Percentiles rank a stretch among this genome's conserved stretches.
Conservation (phyloP, 92 coral and sea anemone species). For the Parazoanthus darwini region DNA sequence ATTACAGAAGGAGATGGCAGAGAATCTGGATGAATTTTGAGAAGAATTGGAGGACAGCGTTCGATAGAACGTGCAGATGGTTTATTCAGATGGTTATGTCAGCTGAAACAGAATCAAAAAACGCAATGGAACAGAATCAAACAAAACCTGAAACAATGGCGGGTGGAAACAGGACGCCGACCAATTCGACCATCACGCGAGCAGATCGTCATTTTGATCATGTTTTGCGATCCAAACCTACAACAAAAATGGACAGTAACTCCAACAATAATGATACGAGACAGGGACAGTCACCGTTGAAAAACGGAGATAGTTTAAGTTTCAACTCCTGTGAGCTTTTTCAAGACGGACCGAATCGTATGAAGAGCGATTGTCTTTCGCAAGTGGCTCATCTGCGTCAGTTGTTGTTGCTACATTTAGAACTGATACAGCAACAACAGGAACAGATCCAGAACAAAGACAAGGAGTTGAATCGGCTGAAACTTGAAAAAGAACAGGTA, state of each 20-base stretch:
- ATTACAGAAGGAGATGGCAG: conserved; percentile 56
- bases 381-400: conserved; percentile 92
- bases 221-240: conserved; percentile 82
- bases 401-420: conserved; percentile 90
- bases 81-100: conserved; percentile 97
- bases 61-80: conserved; percentile 89
- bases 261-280: conserved; percentile 44
- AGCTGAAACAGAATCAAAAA: conserved; percentile 71
- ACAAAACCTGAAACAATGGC: conserved; percentile 70
- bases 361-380: conserved; percentile 76
- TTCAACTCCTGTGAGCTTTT: conserved; percentile 34
- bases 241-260: conserved; percentile 48
- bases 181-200: conserved; percentile 71
- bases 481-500: conserved; percentile 98
- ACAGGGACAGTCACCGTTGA: conserved; percentile 44
- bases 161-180: conserved; percentile 72
- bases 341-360: conserved; percentile 70
- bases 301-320: conserved; percentile 40
- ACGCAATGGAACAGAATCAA: conserved; percentile 62
- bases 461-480: conserved; percentile 82
- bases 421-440: conserved; percentile 97
- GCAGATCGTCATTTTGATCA: conserved; percentile 76
- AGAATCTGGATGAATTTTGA: conserved; percentile 72
- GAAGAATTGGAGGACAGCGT: conserved; percentile 78
- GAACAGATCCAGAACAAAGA: conserved; percentile 93